Conservation (phyloP, 1,140 invertebrate species). For the Cherax destructor region DNA sequence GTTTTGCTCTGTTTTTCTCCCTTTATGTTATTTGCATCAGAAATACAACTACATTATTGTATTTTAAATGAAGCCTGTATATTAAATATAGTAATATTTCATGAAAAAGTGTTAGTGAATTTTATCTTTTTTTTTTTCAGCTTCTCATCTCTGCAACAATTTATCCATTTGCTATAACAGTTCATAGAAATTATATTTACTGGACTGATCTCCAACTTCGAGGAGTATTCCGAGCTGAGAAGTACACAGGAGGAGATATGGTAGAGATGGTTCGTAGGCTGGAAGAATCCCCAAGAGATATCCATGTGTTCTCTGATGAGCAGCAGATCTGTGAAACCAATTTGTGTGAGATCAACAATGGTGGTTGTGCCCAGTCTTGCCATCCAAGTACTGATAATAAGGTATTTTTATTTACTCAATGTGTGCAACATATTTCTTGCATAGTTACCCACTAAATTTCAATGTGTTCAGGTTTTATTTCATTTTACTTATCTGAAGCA, state of each 20-base stretch:
- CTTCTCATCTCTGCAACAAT: slow-evolving; percentile 91
- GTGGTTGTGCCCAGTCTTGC: slow-evolving; percentile 96
- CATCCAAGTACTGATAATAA: slow-evolving; percentile 90
- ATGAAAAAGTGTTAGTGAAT: background rate
- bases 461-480: too few species aligned
- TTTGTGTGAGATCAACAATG: slow-evolving; percentile 93
- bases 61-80: too few species aligned
- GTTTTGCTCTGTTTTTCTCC: too few species aligned
- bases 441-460: too few species aligned
- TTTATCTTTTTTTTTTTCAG: slow-evolving; percentile 76
- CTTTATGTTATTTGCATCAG: too few species aligned
- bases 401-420: slow-evolving; percentile 70
- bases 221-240: slow-evolving; percentile 96
- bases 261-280: slow-evolving; percentile 94
- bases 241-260: slow-evolving; percentile 96
- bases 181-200: slow-evolving; percentile 94
- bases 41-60: too few species aligned
- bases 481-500: too few species aligned
- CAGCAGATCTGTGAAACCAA: slow-evolving; percentile 89
- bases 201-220: slow-evolving; percentile 97
- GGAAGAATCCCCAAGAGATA: slow-evolving; percentile 92
- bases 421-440: too few species aligned
- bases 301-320: slow-evolving; percentile 89
- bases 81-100: background rate
- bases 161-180: slow-evolving; percentile 96